Evolutionary conservation across 2,113 vertebrate species (phyloP), one percentile per base, ranked within the genome.

Genomic region (Bambusicola thoracicus): DNA sequence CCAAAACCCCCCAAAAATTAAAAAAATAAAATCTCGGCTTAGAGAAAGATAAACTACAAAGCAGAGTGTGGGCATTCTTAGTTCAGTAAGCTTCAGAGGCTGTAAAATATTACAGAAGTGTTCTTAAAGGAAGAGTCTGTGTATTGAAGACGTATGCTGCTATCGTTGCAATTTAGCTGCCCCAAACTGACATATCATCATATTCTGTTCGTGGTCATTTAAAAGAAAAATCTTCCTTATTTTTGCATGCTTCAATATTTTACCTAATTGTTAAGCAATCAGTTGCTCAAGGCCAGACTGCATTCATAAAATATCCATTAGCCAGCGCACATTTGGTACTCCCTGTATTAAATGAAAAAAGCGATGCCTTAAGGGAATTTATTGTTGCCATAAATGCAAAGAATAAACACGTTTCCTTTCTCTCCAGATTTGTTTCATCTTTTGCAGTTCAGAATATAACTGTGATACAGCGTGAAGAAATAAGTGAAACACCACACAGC

Each of bases 271-370:
- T 80, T 90, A 63, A 93, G 62, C 61, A 77, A 53, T 81, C 72
- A 40, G 7, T 90, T 62, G 76, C 93, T 91, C 13, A 79, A 75
- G 68, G 85, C 65, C 74, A 86, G 62, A 53, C 25, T 92, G 30
- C 48, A 27, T 92, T 94, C 68, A 70, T 87, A 93, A 94, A 91
- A 74, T 73, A 75, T 62, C 92, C 59, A 68, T 89, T 90, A 96
- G 27, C 17, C 40, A 89, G 41, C 43, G 66, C 53, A 76, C 66
- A 65, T 61, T 75, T 41, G 20, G n/a, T 85, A 66, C 68, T 55
- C 7, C 22, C 38, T 63, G 27, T 62, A 73, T 89, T 83, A 87
- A 95, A 90, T 0, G 8, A 85, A 85, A 90, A 81, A 53, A 32
- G 24, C 58, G 77, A 32, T 53, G 56, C 79, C 78, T 82, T 76